Evolutionary conservation across 2,113 vertebrate species (phyloP).

Genomic region (Elephantulus edwardii): DNA sequence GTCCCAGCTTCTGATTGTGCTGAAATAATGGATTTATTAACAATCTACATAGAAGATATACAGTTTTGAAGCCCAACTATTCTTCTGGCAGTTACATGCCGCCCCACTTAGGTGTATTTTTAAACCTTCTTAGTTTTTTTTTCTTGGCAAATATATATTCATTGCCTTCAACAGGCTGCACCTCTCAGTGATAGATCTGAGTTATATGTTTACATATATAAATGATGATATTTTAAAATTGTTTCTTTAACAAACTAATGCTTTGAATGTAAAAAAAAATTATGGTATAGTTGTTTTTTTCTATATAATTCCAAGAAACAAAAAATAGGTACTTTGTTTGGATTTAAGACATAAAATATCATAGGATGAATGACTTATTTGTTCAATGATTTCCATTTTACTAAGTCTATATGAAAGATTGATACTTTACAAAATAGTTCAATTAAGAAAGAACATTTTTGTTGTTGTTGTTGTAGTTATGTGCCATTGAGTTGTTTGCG

Average conservation of each 20-base stretch:
- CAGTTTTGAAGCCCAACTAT: background rate
- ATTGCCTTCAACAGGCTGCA: background rate
- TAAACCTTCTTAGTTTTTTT: background rate
- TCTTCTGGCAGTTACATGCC: background rate
- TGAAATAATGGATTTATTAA: background rate
- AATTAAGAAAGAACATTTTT: background rate
- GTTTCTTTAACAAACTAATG: slow-evolving; percentile 10
- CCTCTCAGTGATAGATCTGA: background rate
- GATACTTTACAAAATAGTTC: background rate
- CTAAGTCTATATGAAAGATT: background rate
- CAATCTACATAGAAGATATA: background rate
- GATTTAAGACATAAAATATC: background rate
- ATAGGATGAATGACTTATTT: background rate
- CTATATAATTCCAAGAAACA: background rate
- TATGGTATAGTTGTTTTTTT: background rate
- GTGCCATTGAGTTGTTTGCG: too few species aligned
- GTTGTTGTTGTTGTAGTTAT: too few species aligned
- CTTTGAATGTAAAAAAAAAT: background rate
- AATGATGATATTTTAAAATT: background rate
- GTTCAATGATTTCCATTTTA: background rate
- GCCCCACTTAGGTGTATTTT: background rate
- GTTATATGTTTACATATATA: background rate
- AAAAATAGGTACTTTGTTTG: background rate
- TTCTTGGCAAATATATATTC: background rate
- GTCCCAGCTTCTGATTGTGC: background rate